Conservation (phyloP, 2,797 vertebrate genomes). For the Leucoraja ocellata region DNA sequence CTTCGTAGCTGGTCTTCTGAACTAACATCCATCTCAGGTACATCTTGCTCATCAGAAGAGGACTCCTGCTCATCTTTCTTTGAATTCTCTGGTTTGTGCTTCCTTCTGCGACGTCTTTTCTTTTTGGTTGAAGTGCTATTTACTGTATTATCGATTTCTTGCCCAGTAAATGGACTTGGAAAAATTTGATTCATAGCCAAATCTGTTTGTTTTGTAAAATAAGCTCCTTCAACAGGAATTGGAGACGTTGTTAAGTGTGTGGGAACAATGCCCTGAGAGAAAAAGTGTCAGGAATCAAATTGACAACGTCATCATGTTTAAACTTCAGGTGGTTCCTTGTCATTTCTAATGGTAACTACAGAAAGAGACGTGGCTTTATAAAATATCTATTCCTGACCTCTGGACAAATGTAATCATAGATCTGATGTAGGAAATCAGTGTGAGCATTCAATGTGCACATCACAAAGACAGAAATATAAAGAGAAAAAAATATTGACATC, state of each 20-base stretch:
- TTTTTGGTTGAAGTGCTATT: conserved; percentile 42
- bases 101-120: conserved; percentile 67
- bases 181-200: neutral
- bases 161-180: neutral
- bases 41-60: conserved; percentile 56
- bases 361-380: no score
- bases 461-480: no score
- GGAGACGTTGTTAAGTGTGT: conserved; percentile 33
- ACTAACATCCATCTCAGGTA: conserved; percentile 45
- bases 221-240: conserved; percentile 24
- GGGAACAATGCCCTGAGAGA: conserved; percentile 6
- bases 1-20: conserved; percentile 15
- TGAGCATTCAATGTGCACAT: no score
- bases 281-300: neutral
- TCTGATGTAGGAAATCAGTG: no score
- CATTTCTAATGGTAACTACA: neutral
- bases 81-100: conserved; percentile 56
- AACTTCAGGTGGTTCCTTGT: neutral
- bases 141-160: conserved; percentile 24
- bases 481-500: no score
- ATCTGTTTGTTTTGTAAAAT: neutral
- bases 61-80: conserved; percentile 54
- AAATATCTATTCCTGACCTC: no score
- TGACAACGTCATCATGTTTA: neutral
- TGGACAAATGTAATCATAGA: no score